A percentile compares a stretch with the other conserved stretches of the same genome.
Conservation (phyloP, 2,888 invertebrate species). For the Chaetogeoica ovagalla region DNA sequence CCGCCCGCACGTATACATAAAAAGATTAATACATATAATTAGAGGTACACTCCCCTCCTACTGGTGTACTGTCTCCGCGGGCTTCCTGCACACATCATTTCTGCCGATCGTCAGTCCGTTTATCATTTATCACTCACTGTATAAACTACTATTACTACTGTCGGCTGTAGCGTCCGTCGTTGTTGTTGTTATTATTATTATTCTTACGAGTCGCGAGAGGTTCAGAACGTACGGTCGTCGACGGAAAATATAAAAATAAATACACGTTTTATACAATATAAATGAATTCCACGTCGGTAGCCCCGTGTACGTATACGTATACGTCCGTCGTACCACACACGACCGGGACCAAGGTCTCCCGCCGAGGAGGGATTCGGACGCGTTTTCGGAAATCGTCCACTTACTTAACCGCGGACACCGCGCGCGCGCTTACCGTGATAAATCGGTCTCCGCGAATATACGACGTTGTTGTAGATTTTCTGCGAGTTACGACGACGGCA, state of each 20-base stretch:
- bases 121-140: conserved; percentile 12
- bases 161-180: no score
- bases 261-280: background rate
- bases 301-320: background rate
- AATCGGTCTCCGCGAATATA: conserved; percentile 3
- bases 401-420: no score
- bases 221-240: no score
- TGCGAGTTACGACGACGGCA: no score
- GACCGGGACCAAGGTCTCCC: conserved; percentile 35
- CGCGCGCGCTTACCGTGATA: conserved; percentile 1
- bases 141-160: no score
- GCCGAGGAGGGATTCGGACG: conserved; percentile 10
- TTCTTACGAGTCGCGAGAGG: no score
- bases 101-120: conserved; percentile 28
- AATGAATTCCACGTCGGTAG: conserved; percentile 37
- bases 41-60: conserved; percentile 30
- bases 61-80: conserved; percentile 35
- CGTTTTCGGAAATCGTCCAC: background rate
- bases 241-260: no score
- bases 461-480: no score
- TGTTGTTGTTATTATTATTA: no score
- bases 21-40: conserved; percentile 1
- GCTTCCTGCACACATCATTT: conserved; percentile 29
- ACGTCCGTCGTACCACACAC: conserved; percentile 32
- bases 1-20: background rate